A percentile compares a stretch with the other conserved stretches of the same genome.
phyloP scores from a whole-genome alignment of 2,888 invertebrate genomes.

The Octodonta nipae region DNA sequence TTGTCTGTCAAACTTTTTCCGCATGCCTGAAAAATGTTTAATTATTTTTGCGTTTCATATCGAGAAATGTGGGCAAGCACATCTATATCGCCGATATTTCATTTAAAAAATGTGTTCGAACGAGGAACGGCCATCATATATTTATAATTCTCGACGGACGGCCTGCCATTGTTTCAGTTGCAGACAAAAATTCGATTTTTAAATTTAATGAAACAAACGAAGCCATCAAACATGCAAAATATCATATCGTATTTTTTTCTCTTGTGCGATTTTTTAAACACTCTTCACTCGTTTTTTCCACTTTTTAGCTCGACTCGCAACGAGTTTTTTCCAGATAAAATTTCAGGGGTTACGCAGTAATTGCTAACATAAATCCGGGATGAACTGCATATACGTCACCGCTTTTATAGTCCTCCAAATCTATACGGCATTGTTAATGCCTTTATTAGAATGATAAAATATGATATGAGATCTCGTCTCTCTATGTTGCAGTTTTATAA shows the following conservation, averaged over 20 bases:
- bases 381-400: conserved; percentile 18
- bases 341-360: conserved; percentile 24
- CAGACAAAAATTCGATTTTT: conserved; percentile 36
- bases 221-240: conserved; percentile 35
- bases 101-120: conserved; percentile 37
- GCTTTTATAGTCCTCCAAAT: conserved; percentile 1
- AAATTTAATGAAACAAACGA: conserved; percentile 36
- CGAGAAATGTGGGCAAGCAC: conserved; percentile 34
- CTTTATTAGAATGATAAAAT: too few species aligned
- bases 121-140: conserved; percentile 36
- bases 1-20: conserved; percentile 40
- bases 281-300: conserved; percentile 13
- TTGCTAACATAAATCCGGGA: conserved; percentile 26
- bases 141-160: conserved; percentile 38
- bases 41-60: conserved; percentile 40
- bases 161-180: conserved; percentile 34
- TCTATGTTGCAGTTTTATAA: too few species aligned
- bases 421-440: background rate
- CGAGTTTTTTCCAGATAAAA: conserved; percentile 24
- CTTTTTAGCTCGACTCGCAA: conserved; percentile 17
- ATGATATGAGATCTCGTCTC: too few species aligned
- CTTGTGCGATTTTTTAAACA: conserved; percentile 27
- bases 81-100: conserved; percentile 38
- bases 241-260: conserved; percentile 30
- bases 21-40: conserved; percentile 40